Percentiles rank a stretch among this genome's conserved stretches.
Conservation (phyloP, 1,140 invertebrate species). For the Rhagoletis pomonella region DNA sequence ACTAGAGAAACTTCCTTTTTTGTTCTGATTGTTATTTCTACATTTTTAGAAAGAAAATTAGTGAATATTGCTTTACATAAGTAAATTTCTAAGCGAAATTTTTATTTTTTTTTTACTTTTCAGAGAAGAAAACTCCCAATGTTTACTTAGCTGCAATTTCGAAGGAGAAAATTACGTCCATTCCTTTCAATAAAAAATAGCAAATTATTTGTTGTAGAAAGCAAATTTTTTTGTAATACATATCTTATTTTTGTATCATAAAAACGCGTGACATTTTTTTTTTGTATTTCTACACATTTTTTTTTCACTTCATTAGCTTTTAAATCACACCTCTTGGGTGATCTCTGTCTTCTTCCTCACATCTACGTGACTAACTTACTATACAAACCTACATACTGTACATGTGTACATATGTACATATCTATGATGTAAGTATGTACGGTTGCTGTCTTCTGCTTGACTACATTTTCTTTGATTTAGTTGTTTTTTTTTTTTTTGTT, state of each 20-base stretch:
- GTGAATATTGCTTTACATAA: background rate
- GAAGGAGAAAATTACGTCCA: no score
- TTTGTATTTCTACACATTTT: background rate
- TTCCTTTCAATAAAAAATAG: background rate
- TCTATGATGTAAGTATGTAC: conserved; percentile 8
- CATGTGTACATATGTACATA: background rate
- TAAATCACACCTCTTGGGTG: background rate
- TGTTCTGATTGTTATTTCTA: background rate
- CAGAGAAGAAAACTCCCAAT: no score
- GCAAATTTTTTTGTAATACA: background rate
- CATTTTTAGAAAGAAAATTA: background rate
- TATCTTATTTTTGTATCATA: no score
- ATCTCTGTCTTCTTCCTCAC: background rate
- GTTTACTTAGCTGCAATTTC: background rate
- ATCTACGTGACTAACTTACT: background rate
- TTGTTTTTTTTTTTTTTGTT: background rate
- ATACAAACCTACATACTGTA: background rate
- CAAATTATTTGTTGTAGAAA: background rate
- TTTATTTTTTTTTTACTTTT: background rate
- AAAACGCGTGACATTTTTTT: no score
- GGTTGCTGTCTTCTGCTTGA: background rate
- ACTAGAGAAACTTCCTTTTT: background rate
- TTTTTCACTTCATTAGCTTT: background rate
- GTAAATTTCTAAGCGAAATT: background rate
- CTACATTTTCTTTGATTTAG: conserved; percentile 48